phyloP scores from a whole-genome alignment of 2,888 invertebrate species.

The Cheilosia soror region DNA sequence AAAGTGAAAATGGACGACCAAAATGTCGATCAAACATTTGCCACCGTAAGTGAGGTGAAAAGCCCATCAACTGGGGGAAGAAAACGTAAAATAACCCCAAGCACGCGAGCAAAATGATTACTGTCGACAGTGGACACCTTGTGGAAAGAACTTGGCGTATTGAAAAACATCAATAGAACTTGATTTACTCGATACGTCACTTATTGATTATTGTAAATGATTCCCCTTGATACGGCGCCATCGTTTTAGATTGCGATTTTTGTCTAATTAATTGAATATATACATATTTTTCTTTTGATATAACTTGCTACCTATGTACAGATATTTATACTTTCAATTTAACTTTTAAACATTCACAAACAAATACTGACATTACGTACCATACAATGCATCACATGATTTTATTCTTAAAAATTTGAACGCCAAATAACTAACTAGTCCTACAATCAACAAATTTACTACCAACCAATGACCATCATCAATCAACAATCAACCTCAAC shows the following conservation, averaged over 20 bases:
- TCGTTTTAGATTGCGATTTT: slow-evolving; percentile 22
- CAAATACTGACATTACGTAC: not conserved
- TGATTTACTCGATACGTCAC: not conserved
- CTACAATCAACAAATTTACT: slow-evolving; percentile 9
- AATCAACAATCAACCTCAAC: slow-evolving; percentile 30
- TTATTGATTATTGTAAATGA: not conserved
- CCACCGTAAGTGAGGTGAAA: slow-evolving; percentile 53
- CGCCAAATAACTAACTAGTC: slow-evolving; percentile 5
- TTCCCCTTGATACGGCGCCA: not conserved
- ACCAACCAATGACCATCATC: slow-evolving; percentile 17
- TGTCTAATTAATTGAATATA: slow-evolving; percentile 6
- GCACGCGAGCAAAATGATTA: slow-evolving; percentile 35
- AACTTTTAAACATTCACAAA: slow-evolving; percentile 27
- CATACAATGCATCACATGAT: slow-evolving; percentile 25
- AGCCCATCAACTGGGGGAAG: slow-evolving; percentile 26
- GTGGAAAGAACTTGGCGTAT: not conserved
- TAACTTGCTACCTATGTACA: not conserved
- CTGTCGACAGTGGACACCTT: slow-evolving; percentile 2
- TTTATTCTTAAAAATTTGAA: slow-evolving; percentile 9
- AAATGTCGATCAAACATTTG: slow-evolving; percentile 17
- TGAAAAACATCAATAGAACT: slow-evolving; percentile 7
- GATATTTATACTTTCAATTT: not conserved
- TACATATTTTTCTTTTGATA: not conserved
- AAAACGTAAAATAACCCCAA: slow-evolving; percentile 51
- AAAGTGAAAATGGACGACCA: slow-evolving; percentile 43